Percentiles rank a stretch among this genome's conserved stretches.
Evolutionary conservation across 2,888 invertebrate species (phyloP).

Genomic region (Tetragonula carbonaria): DNA sequence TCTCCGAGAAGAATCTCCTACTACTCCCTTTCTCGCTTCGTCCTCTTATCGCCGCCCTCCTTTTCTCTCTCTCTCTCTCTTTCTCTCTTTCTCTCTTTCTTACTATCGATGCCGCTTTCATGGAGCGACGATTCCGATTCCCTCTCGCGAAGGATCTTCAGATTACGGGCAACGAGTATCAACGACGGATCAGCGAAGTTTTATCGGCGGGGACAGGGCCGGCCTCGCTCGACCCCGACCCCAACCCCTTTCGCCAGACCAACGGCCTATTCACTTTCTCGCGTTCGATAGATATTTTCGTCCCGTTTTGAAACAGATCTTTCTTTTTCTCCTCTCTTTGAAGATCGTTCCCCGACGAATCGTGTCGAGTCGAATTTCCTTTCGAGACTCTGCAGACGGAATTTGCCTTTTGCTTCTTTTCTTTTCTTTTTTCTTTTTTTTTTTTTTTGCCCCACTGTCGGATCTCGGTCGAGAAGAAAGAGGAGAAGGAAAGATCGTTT

Average conservation of each 20-base stretch:
- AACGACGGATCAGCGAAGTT: constrained; percentile 66
- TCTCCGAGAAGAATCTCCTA: constrained; percentile 54
- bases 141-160: constrained; percentile 63
- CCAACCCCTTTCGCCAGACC: constrained; percentile 13
- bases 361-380: constrained; percentile 7
- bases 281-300: constrained; percentile 35
- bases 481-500: neutral
- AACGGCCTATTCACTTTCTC: constrained; percentile 1
- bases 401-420: neutral
- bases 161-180: constrained; percentile 68
- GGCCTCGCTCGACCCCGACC: constrained; percentile 46
- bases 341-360: neutral
- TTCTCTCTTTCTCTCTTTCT: neutral
- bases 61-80: constrained; percentile 33
- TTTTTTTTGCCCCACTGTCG: neutral
- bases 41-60: constrained; percentile 49
- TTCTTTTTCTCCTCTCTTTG: neutral
- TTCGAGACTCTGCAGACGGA: too few species aligned
- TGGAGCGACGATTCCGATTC: constrained; percentile 71
- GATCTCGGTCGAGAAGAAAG: neutral
- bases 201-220: constrained; percentile 65
- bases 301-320: constrained; percentile 3
- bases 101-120: constrained; percentile 45
- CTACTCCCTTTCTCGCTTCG: constrained; percentile 59
- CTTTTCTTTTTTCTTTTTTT: neutral